Evolutionary conservation across 2,797 vertebrate species (phyloP), one percentile per base, ranked within the genome.

Genomic region (Pantherophis vulpinus): DNA sequence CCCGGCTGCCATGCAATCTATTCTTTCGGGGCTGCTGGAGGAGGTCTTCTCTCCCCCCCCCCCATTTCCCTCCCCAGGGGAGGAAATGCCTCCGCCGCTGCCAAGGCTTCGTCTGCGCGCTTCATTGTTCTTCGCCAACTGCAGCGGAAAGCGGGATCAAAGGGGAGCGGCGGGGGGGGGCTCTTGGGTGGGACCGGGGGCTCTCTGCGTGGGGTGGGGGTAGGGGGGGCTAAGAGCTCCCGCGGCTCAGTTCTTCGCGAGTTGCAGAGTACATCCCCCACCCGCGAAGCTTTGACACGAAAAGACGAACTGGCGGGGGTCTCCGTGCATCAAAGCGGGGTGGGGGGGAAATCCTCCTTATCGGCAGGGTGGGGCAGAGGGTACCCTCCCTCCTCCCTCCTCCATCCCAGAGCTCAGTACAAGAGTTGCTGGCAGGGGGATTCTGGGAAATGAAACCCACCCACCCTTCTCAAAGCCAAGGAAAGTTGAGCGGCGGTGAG

Each of bases 41-140:
- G 13, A 56, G 55, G 51, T 51, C 51, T 51, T 54, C 14, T 58
- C 56, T 0, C 58, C 59, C 20, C 51, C 13, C 13, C 88, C 23
- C 8, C 2, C 11, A 3, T 66, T 7, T 6, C n/a, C 63, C 89
- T 54, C 61, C 47, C n/a, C 11, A 1, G 11, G 18, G 23, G 90
- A 91, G 93, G 93, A 93, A 93, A 93, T 88, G 59, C 90, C 93
- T 93, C 55, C 63, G 56, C 12, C 8, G 63, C 42, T 60, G 90
- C 86, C 86, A 79, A 42, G 37, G 56, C 91, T 90, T 88, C 56
- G 56, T 93, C 90, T 60, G 79, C 60, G 8, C 29, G 63, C 18
- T 51, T 88, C 2, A 93, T 93, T 91, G 93, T 93, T 91, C 55
- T 79, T 60, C 56, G 25, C 90, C 79, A n/a, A 66, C 74, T 29